phyloP scores from a whole-genome alignment of 1,140 invertebrate genomes.

The Stratiolaelaps scimitus region DNA sequence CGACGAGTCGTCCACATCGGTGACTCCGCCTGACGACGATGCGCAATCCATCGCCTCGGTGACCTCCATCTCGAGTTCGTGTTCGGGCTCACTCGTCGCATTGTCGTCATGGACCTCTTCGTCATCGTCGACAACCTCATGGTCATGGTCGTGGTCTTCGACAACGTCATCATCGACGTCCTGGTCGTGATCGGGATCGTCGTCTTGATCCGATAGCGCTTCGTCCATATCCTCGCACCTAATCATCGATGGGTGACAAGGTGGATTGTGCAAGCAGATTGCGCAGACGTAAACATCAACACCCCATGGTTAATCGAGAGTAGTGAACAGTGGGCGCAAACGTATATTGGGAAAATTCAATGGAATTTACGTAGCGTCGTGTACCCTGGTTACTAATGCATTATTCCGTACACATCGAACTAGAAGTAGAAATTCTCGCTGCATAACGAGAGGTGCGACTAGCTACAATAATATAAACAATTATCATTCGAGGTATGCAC shows the following conservation, averaged over 20 bases:
- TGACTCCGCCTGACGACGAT: background rate
- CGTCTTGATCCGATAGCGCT: slow-evolving; percentile 25
- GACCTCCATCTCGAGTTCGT: slow-evolving; percentile 13
- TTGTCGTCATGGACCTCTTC: slow-evolving; percentile 31
- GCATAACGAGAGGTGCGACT: no score
- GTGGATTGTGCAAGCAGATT: no score
- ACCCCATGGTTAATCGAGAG: no score
- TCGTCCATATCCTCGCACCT: slow-evolving; percentile 4
- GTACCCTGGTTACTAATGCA: no score
- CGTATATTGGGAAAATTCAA: no score
- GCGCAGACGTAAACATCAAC: no score
- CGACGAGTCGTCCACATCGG: slow-evolving; percentile 31
- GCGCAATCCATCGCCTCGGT: slow-evolving; percentile 3
- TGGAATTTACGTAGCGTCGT: no score
- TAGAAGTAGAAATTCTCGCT: no score
- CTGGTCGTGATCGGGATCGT: background rate
- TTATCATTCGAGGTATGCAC: no score
- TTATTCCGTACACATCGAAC: no score
- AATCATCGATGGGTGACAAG: slow-evolving; percentile 4
- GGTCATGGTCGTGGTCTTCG: slow-evolving; percentile 10
- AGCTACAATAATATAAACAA: no score
- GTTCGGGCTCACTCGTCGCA: slow-evolving; percentile 19
- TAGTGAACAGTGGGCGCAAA: no score
- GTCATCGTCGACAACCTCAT: slow-evolving; percentile 30
- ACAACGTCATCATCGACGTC: slow-evolving; percentile 15